phyloP scores from a whole-genome alignment of 2,113 vertebrate genomes.

The Phalacrocorax aristotelis region DNA sequence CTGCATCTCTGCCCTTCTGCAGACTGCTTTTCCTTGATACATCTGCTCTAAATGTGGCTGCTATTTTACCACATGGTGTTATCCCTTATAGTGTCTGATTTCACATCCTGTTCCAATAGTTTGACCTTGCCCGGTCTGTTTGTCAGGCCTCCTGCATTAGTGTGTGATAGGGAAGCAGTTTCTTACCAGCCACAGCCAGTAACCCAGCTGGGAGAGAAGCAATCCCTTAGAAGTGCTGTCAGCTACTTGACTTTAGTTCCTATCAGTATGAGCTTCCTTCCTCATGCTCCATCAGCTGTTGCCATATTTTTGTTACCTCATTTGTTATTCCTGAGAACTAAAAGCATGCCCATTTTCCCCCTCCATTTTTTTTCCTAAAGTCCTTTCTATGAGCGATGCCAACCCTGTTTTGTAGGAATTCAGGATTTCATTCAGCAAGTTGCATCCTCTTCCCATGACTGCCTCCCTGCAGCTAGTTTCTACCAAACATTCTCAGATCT shows the following conservation, averaged over 20 bases:
- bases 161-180: accelerated
- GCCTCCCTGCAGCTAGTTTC: not conserved
- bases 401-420: not conserved
- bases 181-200: not conserved
- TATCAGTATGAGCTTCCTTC: not conserved
- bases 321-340: not conserved
- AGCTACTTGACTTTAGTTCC: not conserved
- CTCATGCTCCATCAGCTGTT: not conserved
- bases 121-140: not conserved
- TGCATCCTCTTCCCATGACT: not conserved
- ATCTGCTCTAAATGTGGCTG: conserved; percentile 7
- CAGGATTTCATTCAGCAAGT: not conserved
- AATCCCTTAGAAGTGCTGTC: not conserved
- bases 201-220: not conserved
- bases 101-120: conserved; percentile 3
- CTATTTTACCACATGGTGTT: conserved; percentile 25
- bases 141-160: not conserved
- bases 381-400: not conserved
- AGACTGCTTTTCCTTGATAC: not conserved
- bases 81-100: not conserved
- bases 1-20: not conserved
- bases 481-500: not conserved
- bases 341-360: not conserved
- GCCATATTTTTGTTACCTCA: not conserved
- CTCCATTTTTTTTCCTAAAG: not conserved